Conservation (phyloP, 2,797 vertebrate genomes). For the Echeneis naucrates region DNA sequence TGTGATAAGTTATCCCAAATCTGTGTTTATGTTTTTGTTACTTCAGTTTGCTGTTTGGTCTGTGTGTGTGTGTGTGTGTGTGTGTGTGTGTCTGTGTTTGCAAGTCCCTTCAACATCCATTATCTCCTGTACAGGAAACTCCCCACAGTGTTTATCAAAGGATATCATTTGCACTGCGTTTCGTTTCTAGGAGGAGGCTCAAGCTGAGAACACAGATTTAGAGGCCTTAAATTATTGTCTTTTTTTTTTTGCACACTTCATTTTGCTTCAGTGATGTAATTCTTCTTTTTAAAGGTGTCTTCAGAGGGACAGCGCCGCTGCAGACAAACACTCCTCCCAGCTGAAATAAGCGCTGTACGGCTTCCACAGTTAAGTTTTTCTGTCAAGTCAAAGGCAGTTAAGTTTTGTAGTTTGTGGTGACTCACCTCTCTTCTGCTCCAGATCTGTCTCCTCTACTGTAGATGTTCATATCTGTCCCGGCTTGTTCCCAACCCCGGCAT, state of each 20-base stretch:
- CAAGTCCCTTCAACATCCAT: constrained; percentile 44
- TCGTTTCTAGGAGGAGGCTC: constrained; percentile 38
- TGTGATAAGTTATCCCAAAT: constrained; percentile 35
- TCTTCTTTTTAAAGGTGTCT: constrained; percentile 1
- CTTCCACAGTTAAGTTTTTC: constrained; percentile 25
- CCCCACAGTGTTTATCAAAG: constrained; percentile 58
- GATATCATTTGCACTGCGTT: constrained; percentile 65
- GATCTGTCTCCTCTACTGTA: constrained; percentile 42
- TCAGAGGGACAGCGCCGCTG: constrained; percentile 4
- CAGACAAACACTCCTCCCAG: background rate
- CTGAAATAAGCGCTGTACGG: background rate
- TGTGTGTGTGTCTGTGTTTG: constrained; percentile 36
- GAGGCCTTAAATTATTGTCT: constrained; percentile 54
- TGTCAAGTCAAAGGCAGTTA: constrained; percentile 52
- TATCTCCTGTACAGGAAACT: constrained; percentile 66
- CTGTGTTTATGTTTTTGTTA: constrained; percentile 47
- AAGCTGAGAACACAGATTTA: constrained; percentile 42
- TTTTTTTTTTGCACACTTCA: constrained; percentile 25
- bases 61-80: constrained; percentile 23
- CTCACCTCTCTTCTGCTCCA: constrained; percentile 45
- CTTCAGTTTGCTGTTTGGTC: constrained; percentile 16
- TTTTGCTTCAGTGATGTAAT: constrained; percentile 23
- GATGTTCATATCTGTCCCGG: constrained; percentile 68
- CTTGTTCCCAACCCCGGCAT: constrained; percentile 68
- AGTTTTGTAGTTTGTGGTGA: constrained; percentile 26